Base-by-base conservation (phyloP, 2,888 invertebrate species). In the Archips crataeganus region DNA sequence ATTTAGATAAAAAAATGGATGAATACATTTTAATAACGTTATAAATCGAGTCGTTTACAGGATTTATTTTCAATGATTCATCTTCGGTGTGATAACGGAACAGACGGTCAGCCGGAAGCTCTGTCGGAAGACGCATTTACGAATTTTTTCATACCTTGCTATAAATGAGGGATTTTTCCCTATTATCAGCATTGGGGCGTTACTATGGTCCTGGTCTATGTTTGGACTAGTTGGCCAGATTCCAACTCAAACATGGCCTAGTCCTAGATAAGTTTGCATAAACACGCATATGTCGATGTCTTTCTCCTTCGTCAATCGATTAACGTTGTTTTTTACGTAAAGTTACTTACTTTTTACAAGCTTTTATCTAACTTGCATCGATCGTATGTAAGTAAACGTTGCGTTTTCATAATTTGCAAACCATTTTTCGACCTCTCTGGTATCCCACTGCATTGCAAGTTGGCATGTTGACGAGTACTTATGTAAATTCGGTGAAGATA, bases 181-280 rank as follows among this genome's bases (percentile, higher is more conserved):
- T 49, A 62, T 36, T 61, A 68, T 67, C 61, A 67, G n/a, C 36
- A 62, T 34, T 15, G 36, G 39, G 36, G 60, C 42, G 60, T 62
- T 64, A 73, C 47, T 72, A 32, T 62, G 47, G 57, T 15, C 42
- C 47, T 62, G 47, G 57, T 15, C 42, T 47, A 23, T 65, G 54
- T 62, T 67, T 6, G 61, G 45, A 65, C 61, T 71, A 65, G 60
- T 81, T 83, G 82, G 82, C 82, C 77, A 47, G 77, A 62, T 71
- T 84, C 87, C 84, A 84, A 85, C 79, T 76, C 65, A 71, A 73
- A 71, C 73, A 70, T 76, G 62, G 64, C 70, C 65, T 57, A 71
- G 60, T 71, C 70, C 71, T 49, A 63, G 71, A 65, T 81, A 82
- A 85, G 80, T 82, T 80, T 81, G 78, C 75, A 75, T 72, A 75